phyloP scores from a whole-genome alignment of 2,888 invertebrate genomes.

The Slavum lentiscoides region DNA sequence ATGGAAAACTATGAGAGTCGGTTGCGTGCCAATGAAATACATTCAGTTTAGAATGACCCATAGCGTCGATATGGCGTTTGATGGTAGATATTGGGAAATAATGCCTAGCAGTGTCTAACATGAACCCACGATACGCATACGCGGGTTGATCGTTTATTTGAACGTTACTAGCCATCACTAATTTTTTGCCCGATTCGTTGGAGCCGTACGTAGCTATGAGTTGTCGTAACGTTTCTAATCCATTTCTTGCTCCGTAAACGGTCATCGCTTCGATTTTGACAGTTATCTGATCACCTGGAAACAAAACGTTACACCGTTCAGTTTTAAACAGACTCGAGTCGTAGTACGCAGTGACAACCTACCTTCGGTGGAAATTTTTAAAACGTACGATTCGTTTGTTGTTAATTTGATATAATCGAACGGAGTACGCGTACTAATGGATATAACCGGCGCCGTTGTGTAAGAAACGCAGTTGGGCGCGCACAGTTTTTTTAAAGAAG shows the following conservation, averaged over 20 bases:
- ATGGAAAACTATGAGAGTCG: conserved; percentile 90
- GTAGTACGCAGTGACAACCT: neutral
- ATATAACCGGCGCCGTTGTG: conserved; percentile 65
- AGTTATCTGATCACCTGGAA: conserved; percentile 61
- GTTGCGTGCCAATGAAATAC: conserved; percentile 91
- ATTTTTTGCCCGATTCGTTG: conserved; percentile 22
- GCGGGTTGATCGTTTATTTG: conserved; percentile 76
- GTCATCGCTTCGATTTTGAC: conserved; percentile 58
- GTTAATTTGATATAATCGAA: conserved; percentile 66
- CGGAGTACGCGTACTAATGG: conserved; percentile 63
- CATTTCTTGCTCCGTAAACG: conserved; percentile 67
- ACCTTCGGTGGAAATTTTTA: conserved; percentile 67
- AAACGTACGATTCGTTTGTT: conserved; percentile 71
- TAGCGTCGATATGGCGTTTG: conserved; percentile 76
- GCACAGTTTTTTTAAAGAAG: conserved; percentile 67
- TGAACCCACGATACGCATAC: conserved; percentile 81
- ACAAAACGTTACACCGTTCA: neutral
- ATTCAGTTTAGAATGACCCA: conserved; percentile 87
- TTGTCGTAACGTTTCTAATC: conserved; percentile 75
- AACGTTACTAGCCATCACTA: conserved; percentile 67
- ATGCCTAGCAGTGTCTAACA: conserved; percentile 88
- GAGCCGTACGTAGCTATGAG: conserved; percentile 59
- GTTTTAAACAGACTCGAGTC: neutral
- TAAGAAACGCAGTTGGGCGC: conserved; percentile 62
- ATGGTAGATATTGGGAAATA: conserved; percentile 75